Evolutionary conservation across 2,888 invertebrate genomes (phyloP).

Genomic region (Eristalis intricaria): DNA sequence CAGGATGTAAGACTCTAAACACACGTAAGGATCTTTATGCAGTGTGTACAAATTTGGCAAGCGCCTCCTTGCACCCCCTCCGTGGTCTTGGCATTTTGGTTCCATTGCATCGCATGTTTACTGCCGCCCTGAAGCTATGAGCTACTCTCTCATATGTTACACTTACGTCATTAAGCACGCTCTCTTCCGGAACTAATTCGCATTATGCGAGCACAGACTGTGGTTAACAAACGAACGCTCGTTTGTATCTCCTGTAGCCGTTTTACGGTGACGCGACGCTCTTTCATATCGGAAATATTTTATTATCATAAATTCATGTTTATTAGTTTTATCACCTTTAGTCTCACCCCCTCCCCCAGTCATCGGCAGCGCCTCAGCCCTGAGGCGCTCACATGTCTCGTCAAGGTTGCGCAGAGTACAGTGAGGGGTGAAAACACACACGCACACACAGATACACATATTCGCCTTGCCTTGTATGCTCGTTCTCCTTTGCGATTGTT

Average conservation of each 20-base stretch:
- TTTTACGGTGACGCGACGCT: background rate
- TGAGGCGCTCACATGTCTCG: background rate
- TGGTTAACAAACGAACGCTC: constrained; percentile 5
- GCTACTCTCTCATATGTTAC: constrained; percentile 14
- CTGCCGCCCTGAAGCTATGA: background rate
- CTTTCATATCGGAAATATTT: constrained; percentile 32
- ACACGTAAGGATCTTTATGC: too few species aligned
- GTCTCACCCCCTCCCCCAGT: background rate
- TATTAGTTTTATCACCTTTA: constrained; percentile 41
- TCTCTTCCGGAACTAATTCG: constrained; percentile 52
- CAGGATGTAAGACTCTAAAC: too few species aligned
- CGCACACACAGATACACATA: background rate
- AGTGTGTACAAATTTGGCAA: background rate
- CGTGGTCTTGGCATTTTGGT: background rate
- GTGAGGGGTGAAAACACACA: background rate
- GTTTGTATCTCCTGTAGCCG: background rate
- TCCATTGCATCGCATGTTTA: background rate
- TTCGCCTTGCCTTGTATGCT: background rate
- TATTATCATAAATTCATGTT: constrained; percentile 45
- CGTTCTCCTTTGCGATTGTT: constrained; percentile 16
- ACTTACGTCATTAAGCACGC: constrained; percentile 50
- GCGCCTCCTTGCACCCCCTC: background rate
- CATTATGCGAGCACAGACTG: constrained; percentile 24
- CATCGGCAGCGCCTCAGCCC: background rate
- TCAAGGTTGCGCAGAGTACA: background rate